Evolutionary conservation across 1,140 invertebrate species (phyloP).

Genomic region (Leptinotarsa texana): DNA sequence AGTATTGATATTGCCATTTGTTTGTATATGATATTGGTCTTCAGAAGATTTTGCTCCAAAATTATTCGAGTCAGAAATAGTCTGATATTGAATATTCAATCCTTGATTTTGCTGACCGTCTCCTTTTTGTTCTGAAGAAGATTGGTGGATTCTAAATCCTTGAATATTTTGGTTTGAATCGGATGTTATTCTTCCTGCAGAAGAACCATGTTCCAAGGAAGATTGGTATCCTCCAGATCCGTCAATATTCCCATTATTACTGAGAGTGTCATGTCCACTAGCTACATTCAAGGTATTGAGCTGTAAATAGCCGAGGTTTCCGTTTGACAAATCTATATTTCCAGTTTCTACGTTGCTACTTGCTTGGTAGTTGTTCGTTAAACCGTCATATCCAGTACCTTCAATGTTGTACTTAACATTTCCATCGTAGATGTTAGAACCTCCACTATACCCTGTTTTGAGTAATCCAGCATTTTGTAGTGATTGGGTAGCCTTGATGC

Average conservation of each 20-base stretch:
- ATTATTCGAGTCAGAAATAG: conserved; percentile 15
- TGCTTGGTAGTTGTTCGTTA: not conserved
- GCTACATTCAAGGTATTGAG: not conserved
- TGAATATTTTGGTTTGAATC: not conserved
- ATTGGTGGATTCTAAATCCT: not conserved
- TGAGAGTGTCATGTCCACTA: not conserved
- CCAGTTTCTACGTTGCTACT: not conserved
- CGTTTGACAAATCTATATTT: not conserved
- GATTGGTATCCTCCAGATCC: not conserved
- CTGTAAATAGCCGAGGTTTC: conserved; percentile 4
- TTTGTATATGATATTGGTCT: not conserved
- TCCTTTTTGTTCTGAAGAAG: not conserved
- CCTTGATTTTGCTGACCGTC: not conserved
- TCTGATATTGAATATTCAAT: conserved; percentile 22
- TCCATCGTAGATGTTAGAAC: not conserved
- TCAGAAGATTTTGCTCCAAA: conserved; percentile 18
- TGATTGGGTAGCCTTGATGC: conserved; percentile 39
- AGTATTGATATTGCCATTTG: not conserved
- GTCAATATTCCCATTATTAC: no score
- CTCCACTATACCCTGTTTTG: not conserved
- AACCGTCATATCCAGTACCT: not conserved
- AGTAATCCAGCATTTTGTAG: conserved; percentile 43
- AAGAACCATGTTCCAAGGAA: not conserved
- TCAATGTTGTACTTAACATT: not conserved
- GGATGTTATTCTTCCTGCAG: not conserved